Evolutionary conservation across 2,113 vertebrate species (phyloP).

Genomic region (Upupa epops): DNA sequence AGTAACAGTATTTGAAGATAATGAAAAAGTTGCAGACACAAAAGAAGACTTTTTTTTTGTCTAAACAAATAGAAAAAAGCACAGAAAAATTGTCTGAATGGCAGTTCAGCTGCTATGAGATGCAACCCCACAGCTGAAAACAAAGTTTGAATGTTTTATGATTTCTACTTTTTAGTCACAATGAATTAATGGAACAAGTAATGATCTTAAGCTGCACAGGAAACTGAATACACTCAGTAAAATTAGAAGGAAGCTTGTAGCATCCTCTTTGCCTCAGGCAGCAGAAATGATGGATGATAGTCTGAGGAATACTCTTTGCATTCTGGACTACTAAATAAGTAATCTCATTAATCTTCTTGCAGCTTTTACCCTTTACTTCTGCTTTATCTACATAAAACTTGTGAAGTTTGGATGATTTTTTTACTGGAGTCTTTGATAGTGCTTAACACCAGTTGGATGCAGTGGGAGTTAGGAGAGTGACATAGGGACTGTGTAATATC

Average conservation of each 20-base stretch:
- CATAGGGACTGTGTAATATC: background rate
- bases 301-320: constrained; percentile 23
- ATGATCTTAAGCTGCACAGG: constrained; percentile 41
- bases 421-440: background rate
- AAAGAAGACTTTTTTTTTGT: background rate
- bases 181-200: constrained; percentile 59
- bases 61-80: background rate
- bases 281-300: constrained; percentile 60
- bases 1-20: background rate
- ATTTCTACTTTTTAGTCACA: constrained; percentile 52
- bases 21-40: background rate
- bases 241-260: constrained; percentile 54
- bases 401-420: background rate
- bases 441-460: background rate
- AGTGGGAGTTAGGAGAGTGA: background rate
- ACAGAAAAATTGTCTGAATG: background rate
- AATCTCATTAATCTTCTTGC: constrained; percentile 55
- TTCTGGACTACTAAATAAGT: constrained; percentile 47
- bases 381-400: background rate
- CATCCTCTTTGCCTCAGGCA: constrained; percentile 59
- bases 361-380: constrained; percentile 35
- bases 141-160: constrained; percentile 34
- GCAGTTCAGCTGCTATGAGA: background rate
- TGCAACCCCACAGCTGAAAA: background rate
- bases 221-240: constrained; percentile 33